phyloP scores from a whole-genome alignment of 2,797 vertebrate species.

The Siniperca undulata region DNA sequence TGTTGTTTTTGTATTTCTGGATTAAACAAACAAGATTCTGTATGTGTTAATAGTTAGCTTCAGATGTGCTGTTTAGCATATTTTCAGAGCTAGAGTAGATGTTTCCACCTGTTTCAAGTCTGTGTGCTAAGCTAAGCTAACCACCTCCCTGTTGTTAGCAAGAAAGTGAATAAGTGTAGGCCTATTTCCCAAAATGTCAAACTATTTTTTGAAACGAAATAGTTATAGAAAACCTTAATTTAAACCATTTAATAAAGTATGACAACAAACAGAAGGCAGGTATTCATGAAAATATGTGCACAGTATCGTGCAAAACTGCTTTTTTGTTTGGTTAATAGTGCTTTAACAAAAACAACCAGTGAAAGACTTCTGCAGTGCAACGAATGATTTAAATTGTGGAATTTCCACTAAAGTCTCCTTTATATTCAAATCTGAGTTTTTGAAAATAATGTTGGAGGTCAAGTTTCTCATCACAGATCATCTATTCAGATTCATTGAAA shows the following conservation, averaged over 20 bases:
- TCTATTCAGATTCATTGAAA: slow-evolving; percentile 5
- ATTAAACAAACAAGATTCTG: background rate
- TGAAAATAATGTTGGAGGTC: slow-evolving; percentile 20
- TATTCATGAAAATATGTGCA: background rate
- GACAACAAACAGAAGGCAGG: background rate
- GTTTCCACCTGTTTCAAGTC: background rate
- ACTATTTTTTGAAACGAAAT: background rate
- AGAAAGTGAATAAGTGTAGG: background rate
- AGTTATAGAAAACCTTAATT: background rate
- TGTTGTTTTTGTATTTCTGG: background rate
- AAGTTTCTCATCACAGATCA: slow-evolving; percentile 25
- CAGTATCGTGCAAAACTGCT: background rate
- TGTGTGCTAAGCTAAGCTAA: background rate
- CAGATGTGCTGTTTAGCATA: too few relatives aligned
- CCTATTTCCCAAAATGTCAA: background rate
- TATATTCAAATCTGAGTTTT: background rate
- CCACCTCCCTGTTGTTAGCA: background rate
- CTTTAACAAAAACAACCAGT: background rate
- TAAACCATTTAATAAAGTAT: background rate
- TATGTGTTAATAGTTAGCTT: too few relatives aligned
- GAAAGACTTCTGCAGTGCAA: background rate
- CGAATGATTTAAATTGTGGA: background rate
- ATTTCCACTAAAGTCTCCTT: slow-evolving; percentile 1
- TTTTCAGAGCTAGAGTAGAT: too few relatives aligned
- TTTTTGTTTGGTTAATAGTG: background rate